Evolutionary conservation across 2,888 invertebrate species (phyloP).

Genomic region (Augiades crinisus): DNA sequence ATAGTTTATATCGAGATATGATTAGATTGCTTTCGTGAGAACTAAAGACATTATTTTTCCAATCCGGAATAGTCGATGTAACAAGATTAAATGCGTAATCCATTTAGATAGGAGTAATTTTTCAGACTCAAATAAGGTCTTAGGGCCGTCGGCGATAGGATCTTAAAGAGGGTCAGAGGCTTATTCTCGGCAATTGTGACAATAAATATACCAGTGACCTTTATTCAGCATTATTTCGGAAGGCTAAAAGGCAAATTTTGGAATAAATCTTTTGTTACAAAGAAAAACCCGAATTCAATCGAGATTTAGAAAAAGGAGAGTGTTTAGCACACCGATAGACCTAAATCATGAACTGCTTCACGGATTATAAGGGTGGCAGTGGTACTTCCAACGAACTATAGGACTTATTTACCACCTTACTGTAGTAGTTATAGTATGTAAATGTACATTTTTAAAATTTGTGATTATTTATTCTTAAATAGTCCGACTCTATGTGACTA

Average conservation of each 20-base stretch:
- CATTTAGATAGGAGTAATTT: conserved; percentile 18
- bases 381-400: too few species aligned
- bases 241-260: neutral
- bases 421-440: too few species aligned
- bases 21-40: too few species aligned
- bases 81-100: conserved; percentile 13
- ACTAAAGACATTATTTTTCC: neutral
- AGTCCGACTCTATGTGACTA: neutral
- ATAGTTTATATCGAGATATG: too few species aligned
- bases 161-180: conserved; percentile 24
- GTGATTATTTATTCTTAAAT: neutral
- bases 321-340: neutral
- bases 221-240: conserved; percentile 8
- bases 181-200: conserved; percentile 20
- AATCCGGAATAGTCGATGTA: neutral
- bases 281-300: neutral
- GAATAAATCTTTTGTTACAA: neutral
- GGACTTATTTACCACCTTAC: too few species aligned
- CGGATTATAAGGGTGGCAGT: too few species aligned
- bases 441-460: too few species aligned
- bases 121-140: conserved; percentile 22
- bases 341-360: neutral
- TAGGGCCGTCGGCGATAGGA: conserved; percentile 15
- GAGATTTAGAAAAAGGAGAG: neutral
- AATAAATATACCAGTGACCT: conserved; percentile 21